Base-by-base conservation (phyloP, 2,113 vertebrate species). In the Chionodraco myersi region DNA sequence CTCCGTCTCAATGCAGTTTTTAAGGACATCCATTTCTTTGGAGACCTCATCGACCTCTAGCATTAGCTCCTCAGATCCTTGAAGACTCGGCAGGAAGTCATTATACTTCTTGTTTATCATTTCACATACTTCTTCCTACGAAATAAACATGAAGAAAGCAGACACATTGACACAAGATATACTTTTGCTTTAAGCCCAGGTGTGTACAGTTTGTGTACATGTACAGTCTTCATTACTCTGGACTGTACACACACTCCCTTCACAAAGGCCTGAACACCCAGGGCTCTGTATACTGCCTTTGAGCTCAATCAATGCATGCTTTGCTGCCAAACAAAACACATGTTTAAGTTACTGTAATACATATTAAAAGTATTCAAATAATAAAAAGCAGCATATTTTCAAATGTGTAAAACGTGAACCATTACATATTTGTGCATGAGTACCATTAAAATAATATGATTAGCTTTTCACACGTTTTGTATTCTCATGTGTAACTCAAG, bases 61-160 rank as follows among this genome's bases (percentile, higher is more conserved):
- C 89, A 96, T 94, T 41, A 99, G 75, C 0, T 97, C 95, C 84
- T 97, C 95, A 0, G 97, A 96, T 1, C 88, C 95, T 70, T 96
- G 95, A 91, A 97, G 88, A 91, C 95, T 97, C 1, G 97, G 97
- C 58, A 99, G 91, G 89, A 99, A 99, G 83, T 99, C 97, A 15
- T 61, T 87, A 26, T 99, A 98, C 62, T 95, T 95, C 82, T 96
- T 97, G 90, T 94, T 97, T 44, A 99, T 96, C 96, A 97, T 92
- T 84, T 88, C 95, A 88, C 96, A 98, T 0, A 99, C 95, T 34
- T 98, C 96, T 0, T 96, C 96, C 98, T 99, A 6, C 44, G 1
- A 10, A 49, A 66, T 60, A 73, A 3, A 26, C 7, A 48, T 1
- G 8, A 47, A 15, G 3, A 47, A 21, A 47, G 16, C 7, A 4